Conservation (phyloP, 2,888 invertebrate species). For the Epinotia ramella region DNA sequence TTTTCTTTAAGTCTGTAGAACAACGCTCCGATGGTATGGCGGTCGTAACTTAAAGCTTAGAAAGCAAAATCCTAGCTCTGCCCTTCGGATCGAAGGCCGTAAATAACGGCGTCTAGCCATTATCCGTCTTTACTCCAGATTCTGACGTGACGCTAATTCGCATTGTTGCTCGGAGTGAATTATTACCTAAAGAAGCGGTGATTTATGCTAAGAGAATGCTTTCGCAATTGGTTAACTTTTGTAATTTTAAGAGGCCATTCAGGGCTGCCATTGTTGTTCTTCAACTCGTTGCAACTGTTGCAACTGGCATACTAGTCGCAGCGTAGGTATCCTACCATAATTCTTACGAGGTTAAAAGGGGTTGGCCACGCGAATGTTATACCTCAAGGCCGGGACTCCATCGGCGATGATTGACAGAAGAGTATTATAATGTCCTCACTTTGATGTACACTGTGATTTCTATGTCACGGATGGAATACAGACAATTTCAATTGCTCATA, state of each 20-base stretch:
- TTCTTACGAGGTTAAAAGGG: no score
- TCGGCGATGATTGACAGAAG: no score
- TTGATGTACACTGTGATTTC: no score
- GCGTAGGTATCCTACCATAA: no score
- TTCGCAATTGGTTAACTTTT: constrained; percentile 37
- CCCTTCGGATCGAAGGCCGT: constrained; percentile 61
- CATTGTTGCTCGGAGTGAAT: constrained; percentile 64
- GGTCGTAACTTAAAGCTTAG: constrained; percentile 74
- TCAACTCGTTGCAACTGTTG: background rate
- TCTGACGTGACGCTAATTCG: constrained; percentile 66
- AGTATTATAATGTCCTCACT: no score
- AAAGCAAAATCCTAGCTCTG: constrained; percentile 64
- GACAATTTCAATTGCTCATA: no score
- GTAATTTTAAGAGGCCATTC: constrained; percentile 17
- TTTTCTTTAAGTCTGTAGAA: constrained; percentile 15
- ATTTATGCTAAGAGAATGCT: constrained; percentile 40
- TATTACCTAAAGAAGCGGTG: constrained; percentile 53
- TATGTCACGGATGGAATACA: no score
- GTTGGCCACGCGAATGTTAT: no score
- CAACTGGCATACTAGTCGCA: no score
- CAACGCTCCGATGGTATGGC: constrained; percentile 27
- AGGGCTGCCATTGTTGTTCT: background rate
- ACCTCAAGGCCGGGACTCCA: no score
- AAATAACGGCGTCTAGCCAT: constrained; percentile 67
- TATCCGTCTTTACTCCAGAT: constrained; percentile 72